Percentiles rank a stretch among this genome's conserved stretches.
Conservation (phyloP, 2,113 vertebrate species). For the Cephalopholis sonnerati region DNA sequence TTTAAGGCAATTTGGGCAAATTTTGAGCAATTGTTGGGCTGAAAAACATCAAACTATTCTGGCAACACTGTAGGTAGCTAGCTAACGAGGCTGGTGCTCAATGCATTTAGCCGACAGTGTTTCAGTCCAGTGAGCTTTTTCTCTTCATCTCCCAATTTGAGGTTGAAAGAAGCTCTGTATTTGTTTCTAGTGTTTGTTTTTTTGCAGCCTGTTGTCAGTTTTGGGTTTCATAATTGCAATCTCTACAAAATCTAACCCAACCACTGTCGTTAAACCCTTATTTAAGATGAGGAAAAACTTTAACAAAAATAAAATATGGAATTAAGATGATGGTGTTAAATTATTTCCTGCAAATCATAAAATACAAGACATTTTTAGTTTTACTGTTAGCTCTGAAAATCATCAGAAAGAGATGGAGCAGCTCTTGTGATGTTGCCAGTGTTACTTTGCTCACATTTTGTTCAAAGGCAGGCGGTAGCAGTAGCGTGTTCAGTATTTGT, state of each 20-base stretch:
- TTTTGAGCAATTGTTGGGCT: too few species aligned
- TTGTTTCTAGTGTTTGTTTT: neutral
- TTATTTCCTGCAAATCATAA: neutral
- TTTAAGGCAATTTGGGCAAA: too few species aligned
- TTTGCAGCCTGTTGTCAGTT: neutral
- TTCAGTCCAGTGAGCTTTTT: neutral
- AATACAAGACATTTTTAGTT: neutral
- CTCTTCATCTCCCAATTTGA: neutral
- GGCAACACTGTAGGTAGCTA: neutral
- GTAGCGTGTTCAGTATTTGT: neutral
- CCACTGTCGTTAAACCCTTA: neutral
- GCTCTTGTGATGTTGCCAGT: constrained; percentile 16
- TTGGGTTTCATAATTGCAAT: neutral
- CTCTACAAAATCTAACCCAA: neutral
- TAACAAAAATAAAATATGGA: neutral
- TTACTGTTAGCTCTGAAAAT: neutral
- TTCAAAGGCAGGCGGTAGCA: constrained; percentile 38
- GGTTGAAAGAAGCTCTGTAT: neutral
- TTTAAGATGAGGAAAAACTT: neutral
- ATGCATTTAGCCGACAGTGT: neutral
- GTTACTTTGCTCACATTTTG: constrained; percentile 8
- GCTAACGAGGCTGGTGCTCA: neutral
- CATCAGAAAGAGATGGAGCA: neutral
- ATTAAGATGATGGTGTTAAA: neutral
- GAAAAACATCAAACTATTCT: too few species aligned